Evolutionary conservation across 2,888 invertebrate species (phyloP).

Genomic region (Reticulitermes lucifugus): DNA sequence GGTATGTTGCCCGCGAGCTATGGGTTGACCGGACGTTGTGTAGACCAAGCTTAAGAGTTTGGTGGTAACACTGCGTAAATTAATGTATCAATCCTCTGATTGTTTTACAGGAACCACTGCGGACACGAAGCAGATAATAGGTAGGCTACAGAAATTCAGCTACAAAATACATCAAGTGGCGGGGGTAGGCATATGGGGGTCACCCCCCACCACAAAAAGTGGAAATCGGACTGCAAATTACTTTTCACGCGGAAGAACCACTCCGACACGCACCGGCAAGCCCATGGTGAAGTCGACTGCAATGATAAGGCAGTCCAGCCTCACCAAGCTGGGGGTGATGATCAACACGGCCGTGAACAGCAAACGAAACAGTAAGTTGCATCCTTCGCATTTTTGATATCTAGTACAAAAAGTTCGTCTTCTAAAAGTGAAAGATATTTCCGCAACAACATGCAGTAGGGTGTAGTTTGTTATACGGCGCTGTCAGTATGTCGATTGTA

Average conservation of each 20-base stretch:
- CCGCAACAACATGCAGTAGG: no score
- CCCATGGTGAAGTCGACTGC: constrained; percentile 64
- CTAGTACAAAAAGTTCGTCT: no score
- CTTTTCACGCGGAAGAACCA: constrained; percentile 41
- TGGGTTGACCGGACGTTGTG: no score
- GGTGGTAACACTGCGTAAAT: no score
- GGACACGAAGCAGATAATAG: background rate
- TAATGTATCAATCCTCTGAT: no score
- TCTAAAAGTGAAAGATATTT: no score
- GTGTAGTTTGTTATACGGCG: no score
- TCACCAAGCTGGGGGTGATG: constrained; percentile 73
- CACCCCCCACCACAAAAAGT: constrained; percentile 56
- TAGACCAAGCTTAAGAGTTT: no score
- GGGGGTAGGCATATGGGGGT: constrained; percentile 54
- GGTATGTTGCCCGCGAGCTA: no score
- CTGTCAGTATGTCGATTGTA: no score
- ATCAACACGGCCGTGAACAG: constrained; percentile 71
- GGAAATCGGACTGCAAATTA: constrained; percentile 31
- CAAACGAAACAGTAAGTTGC: constrained; percentile 61
- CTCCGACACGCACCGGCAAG: constrained; percentile 56
- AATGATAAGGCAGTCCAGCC: constrained; percentile 72
- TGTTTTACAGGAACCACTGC: background rate
- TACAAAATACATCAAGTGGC: constrained; percentile 23
- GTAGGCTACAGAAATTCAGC: background rate
- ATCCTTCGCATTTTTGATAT: no score